These are phyloP conservation scores for Pipra filicauda DNA, from an alignment of 2,113 vertebrate species.

Conservation along the genomic window DNA sequence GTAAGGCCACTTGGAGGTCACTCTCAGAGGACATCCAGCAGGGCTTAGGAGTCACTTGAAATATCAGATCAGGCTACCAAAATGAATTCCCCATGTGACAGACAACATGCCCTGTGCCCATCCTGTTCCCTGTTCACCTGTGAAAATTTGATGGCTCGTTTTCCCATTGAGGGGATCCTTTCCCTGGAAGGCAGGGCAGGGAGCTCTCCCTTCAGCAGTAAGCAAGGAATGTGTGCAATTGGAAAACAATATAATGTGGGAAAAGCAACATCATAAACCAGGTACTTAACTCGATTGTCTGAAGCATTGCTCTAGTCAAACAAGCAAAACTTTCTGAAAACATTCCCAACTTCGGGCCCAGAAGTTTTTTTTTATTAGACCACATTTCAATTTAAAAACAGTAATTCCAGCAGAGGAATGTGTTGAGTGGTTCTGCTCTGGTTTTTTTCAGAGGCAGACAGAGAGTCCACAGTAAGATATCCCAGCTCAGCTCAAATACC, in stretches of 20 bases:
- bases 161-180: neutral
- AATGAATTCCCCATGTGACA: rapidly evolving
- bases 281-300: neutral
- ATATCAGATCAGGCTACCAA: neutral
- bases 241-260: neutral
- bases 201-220: neutral
- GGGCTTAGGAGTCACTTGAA: neutral
- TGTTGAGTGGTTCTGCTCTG: neutral
- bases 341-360: neutral
- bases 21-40: neutral
- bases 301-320: neutral
- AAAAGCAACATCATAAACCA: neutral
- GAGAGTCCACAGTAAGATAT: neutral
- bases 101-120: rapidly evolving
- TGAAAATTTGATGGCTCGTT: neutral
- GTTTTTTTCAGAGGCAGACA: neutral
- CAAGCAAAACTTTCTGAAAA: neutral
- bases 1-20: neutral
- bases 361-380: neutral
- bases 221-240: neutral
- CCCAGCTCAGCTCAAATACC: neutral
- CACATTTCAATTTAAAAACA: neutral
- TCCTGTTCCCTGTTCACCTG: neutral
- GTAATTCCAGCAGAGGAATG: neutral
- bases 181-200: neutral